These are phyloP conservation scores for Empis livida DNA, from an alignment of 2,888 invertebrate genomes.

Conservation along the genomic window DNA sequence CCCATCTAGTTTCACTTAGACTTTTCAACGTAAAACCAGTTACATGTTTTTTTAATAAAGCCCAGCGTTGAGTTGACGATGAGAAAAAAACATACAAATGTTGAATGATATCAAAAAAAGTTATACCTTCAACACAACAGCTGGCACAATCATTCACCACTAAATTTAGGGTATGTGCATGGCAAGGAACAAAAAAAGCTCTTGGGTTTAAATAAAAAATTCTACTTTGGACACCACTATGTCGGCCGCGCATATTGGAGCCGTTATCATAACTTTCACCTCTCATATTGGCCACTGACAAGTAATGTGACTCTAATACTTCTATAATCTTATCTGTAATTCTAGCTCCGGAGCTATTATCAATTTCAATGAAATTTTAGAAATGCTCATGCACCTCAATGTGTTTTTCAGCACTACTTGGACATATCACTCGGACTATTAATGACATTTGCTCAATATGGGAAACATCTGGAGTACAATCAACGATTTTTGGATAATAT, in stretches of 20 bases:
- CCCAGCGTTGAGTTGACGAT: conserved; percentile 2
- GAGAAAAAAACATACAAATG: conserved; percentile 3
- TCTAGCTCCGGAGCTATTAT: neutral
- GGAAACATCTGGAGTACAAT: conserved; percentile 4
- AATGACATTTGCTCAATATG: conserved; percentile 2
- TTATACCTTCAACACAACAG: conserved; percentile 2
- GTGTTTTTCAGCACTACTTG: conserved; percentile 2
- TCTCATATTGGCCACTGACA: conserved; percentile 1
- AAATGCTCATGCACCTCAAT: neutral
- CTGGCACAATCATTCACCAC: neutral
- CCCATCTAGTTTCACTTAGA: conserved; percentile 1
- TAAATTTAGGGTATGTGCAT: conserved; percentile 5
- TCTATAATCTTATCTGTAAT: neutral
- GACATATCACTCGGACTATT: conserved; percentile 1
- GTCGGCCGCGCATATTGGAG: conserved; percentile 4
- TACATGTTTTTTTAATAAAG: conserved; percentile 2
- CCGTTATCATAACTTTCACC: conserved; percentile 4
- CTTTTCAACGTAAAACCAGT: neutral
- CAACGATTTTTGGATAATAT: conserved; percentile 5
- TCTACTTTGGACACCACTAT: conserved; percentile 3
- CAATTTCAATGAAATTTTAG: neutral
- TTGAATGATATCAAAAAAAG: conserved; percentile 2
- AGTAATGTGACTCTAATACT: neutral
- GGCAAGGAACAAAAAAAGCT: conserved; percentile 5
- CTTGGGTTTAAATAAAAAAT: conserved; percentile 2